Conservation (phyloP, 2,113 vertebrate genomes). For the Melozone crissalis region DNA sequence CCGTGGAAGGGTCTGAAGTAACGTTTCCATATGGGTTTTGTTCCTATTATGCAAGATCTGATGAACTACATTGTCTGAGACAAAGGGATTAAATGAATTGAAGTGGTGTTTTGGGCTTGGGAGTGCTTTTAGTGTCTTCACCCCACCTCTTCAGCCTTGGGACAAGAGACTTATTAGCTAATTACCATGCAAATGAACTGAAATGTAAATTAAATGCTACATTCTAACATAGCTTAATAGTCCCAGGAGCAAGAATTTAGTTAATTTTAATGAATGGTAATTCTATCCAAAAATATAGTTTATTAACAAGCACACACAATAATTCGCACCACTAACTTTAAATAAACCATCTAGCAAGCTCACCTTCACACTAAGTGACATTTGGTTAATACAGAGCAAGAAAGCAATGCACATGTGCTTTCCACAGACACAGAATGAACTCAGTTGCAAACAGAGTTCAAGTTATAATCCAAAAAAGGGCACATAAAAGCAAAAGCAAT, state of each 20-base stretch:
- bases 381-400: constrained; percentile 41
- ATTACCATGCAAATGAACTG: constrained; percentile 16
- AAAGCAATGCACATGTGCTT: constrained; percentile 12
- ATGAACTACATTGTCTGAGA: background rate
- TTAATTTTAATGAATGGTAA: background rate
- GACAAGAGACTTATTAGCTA: background rate
- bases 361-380: constrained; percentile 34
- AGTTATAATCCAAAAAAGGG: background rate
- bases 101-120: background rate
- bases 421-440: constrained; percentile 6
- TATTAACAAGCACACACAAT: constrained; percentile 46
- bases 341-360: constrained; percentile 39
- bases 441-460: constrained; percentile 14
- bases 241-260: background rate
- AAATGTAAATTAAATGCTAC: constrained; percentile 5
- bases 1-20: background rate
- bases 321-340: constrained; percentile 30
- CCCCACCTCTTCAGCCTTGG: background rate
- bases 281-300: constrained; percentile 46
- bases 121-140: background rate
- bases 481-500: constrained; percentile 38
- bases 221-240: constrained; percentile 3
- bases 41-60: background rate
- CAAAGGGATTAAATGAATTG: background rate
- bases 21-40: background rate